phyloP scores from a whole-genome alignment of 1,140 invertebrate species.

The Papilio xuthus region DNA sequence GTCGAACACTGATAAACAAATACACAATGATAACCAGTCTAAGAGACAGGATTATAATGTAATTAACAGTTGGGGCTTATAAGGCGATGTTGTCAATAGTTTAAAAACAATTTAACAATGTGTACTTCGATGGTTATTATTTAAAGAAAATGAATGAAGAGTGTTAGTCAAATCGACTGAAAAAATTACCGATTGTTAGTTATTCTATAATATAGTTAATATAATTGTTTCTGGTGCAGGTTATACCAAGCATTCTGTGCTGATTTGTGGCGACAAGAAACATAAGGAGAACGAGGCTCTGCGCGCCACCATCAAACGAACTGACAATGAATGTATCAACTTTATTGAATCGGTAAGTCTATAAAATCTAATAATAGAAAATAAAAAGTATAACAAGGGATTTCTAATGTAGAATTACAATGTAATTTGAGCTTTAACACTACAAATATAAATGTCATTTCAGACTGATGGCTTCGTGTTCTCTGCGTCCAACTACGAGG shows the following conservation, averaged over 20 bases:
- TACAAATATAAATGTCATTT: slow-evolving; percentile 39
- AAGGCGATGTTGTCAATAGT: too few relatives aligned
- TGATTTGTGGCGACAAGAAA: slow-evolving; percentile 73
- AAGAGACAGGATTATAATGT: too few relatives aligned
- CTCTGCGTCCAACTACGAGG: slow-evolving; percentile 81
- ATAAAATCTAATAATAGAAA: slow-evolving; percentile 5
- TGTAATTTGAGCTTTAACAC: background rate
- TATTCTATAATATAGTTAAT: background rate
- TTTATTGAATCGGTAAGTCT: slow-evolving; percentile 63
- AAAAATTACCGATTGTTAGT: too few relatives aligned
- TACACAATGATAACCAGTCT: too few relatives aligned
- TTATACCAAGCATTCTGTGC: slow-evolving; percentile 61
- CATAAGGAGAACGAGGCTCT: slow-evolving; percentile 56
- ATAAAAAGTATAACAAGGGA: too few relatives aligned
- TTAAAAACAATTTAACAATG: too few relatives aligned
- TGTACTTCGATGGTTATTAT: background rate
- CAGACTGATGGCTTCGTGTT: slow-evolving; percentile 83
- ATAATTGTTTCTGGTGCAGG: slow-evolving; percentile 50
- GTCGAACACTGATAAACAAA: slow-evolving; percentile 36
- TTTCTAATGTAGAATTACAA: background rate
- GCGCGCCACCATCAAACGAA: slow-evolving; percentile 46
- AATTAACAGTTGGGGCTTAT: too few relatives aligned
- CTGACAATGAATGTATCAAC: slow-evolving; percentile 58
- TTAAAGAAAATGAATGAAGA: too few relatives aligned
- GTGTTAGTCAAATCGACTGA: too few relatives aligned